Evolutionary conservation across 2,888 invertebrate genomes (phyloP).

Genomic region (Venustoraphidia nigricollis): DNA sequence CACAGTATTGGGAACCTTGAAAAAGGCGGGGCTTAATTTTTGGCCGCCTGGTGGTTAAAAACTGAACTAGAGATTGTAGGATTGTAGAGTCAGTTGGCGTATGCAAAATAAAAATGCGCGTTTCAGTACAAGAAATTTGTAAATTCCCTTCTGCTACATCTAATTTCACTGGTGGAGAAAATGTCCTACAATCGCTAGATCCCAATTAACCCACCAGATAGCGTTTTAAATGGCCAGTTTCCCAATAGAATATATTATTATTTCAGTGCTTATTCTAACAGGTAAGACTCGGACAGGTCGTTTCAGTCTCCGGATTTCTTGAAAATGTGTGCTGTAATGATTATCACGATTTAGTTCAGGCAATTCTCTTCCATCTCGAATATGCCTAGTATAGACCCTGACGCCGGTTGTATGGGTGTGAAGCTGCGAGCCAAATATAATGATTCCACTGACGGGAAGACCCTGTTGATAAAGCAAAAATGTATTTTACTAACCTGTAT

Average conservation of each 20-base stretch:
- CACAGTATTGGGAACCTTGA: too few relatives aligned
- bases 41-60: too few relatives aligned
- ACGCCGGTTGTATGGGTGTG: conserved; percentile 91
- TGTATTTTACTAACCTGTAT: not conserved
- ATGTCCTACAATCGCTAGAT: too few relatives aligned
- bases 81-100: too few relatives aligned
- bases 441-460: conserved; percentile 68
- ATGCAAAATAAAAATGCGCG: too few relatives aligned
- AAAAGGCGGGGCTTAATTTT: too few relatives aligned
- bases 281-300: conserved; percentile 66
- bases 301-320: conserved; percentile 82
- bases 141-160: too few relatives aligned
- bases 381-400: conserved; percentile 71
- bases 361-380: conserved; percentile 67
- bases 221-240: too few relatives aligned
- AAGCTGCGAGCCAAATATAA: conserved; percentile 88
- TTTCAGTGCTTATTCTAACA: conserved; percentile 33
- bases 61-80: too few relatives aligned
- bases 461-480: conserved; percentile 32
- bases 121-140: too few relatives aligned
- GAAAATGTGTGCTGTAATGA: conserved; percentile 96
- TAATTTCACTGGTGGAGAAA: too few relatives aligned
- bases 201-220: too few relatives aligned
- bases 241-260: not conserved
- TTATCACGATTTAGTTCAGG: conserved; percentile 77